Percentiles rank a stretch among this genome's conserved stretches.
These are phyloP conservation scores for Notodonta dromedarius DNA, from an alignment of 2,888 invertebrate species.

Conservation along the genomic window DNA sequence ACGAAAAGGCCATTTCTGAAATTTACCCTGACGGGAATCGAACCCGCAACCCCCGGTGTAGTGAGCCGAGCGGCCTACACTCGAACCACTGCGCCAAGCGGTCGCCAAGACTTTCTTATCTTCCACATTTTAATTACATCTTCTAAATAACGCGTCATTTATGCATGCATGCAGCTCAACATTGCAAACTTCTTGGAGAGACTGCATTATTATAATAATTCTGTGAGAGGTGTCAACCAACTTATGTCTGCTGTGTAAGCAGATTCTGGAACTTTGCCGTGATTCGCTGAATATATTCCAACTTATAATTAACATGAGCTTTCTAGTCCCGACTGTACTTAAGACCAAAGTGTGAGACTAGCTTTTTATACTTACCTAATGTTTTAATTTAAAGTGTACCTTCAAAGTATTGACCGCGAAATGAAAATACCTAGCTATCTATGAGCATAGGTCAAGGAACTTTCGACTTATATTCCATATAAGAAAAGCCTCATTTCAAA, in stretches of 20 bases:
- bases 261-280: neutral
- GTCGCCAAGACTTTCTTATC: neutral
- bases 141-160: neutral
- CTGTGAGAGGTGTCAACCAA: neutral
- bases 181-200: neutral
- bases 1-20: too few species aligned
- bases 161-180: neutral
- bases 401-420: too few species aligned
- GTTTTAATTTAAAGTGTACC: too few species aligned
- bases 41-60: too few species aligned
- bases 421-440: too few species aligned
- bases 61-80: too few species aligned
- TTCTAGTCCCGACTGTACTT: neutral
- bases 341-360: neutral
- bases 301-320: constrained; percentile 4
- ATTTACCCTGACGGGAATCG: too few species aligned
- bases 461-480: too few species aligned
- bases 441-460: too few species aligned
- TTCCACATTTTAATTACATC: neutral
- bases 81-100: too few species aligned
- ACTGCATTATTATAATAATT: constrained; percentile 4
- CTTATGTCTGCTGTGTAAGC: neutral
- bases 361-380: neutral
- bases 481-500: too few species aligned
- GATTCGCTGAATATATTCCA: neutral